phyloP scores from a whole-genome alignment of 2,113 vertebrate genomes.

The Acrocephalus arundinaceus region DNA sequence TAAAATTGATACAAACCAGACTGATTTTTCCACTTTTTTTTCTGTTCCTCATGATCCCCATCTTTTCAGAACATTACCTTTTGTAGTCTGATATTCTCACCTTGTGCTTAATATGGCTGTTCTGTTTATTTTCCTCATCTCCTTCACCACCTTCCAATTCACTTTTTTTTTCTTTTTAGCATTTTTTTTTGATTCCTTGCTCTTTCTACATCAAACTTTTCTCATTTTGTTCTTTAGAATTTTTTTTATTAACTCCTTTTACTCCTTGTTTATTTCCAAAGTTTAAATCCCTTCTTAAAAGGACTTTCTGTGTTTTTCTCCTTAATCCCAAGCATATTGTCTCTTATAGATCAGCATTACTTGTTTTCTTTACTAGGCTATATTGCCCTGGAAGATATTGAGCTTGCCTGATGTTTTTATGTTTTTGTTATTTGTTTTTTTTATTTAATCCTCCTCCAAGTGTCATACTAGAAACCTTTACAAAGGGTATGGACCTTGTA shows the following conservation, averaged over 20 bases:
- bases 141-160: not conserved
- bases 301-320: not conserved
- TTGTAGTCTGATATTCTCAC: not conserved
- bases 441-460: not conserved
- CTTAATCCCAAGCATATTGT: not conserved
- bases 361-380: not conserved
- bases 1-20: not conserved
- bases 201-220: not conserved
- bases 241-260: conserved; percentile 6
- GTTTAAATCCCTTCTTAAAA: conserved; percentile 2
- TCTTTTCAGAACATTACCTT: not conserved
- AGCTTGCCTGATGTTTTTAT: not conserved
- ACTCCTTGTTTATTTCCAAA: not conserved
- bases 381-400: not conserved
- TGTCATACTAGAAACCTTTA: not conserved
- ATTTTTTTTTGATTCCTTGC: not conserved
- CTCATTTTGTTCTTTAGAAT: not conserved
- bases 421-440: not conserved
- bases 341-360: not conserved
- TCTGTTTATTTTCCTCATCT: not conserved
- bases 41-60: not conserved
- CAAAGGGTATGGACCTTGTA: not conserved
- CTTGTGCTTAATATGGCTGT: not conserved
- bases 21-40: not conserved
- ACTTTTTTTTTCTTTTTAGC: not conserved